These are phyloP conservation scores for Pandemis heparana DNA, from an alignment of 2,888 invertebrate genomes.

Conservation along the genomic window DNA sequence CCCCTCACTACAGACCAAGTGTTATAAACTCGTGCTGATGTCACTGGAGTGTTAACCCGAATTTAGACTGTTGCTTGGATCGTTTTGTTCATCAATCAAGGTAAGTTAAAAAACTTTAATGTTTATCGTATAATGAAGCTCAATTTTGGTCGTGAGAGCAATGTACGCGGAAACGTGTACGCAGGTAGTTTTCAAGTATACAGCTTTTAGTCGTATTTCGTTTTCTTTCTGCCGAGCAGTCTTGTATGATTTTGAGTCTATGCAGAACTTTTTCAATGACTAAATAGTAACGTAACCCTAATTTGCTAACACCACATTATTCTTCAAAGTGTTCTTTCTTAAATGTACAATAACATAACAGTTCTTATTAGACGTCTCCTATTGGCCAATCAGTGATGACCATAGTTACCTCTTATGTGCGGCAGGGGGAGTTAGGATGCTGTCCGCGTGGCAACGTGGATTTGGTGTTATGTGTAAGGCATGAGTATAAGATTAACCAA, in stretches of 20 bases:
- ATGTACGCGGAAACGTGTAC: background rate
- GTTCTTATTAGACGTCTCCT: slow-evolving; percentile 1
- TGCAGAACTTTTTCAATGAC: background rate
- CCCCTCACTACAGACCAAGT: slow-evolving; percentile 72
- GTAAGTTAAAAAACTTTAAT: slow-evolving; percentile 60
- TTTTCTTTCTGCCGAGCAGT: background rate
- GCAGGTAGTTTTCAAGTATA: background rate
- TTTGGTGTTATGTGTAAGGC: background rate
- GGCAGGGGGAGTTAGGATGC: slow-evolving; percentile 5
- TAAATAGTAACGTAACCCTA: background rate
- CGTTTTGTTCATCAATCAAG: slow-evolving; percentile 70
- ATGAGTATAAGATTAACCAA: background rate
- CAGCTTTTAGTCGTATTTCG: background rate
- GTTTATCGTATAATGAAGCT: background rate
- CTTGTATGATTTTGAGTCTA: background rate
- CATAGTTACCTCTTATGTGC: background rate
- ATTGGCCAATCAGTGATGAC: slow-evolving; percentile 7
- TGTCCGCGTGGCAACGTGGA: slow-evolving; percentile 19
- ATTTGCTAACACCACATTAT: background rate
- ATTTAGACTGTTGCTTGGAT: slow-evolving; percentile 81
- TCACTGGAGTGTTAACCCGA: slow-evolving; percentile 81
- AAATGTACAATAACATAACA: slow-evolving; percentile 8
- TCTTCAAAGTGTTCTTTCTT: background rate
- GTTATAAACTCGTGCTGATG: slow-evolving; percentile 79
- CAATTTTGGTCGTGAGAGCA: background rate